These are phyloP conservation scores for Forbesichthys papilliferus DNA, from an alignment of 2,113 vertebrate genomes.

Conservation along the genomic window DNA sequence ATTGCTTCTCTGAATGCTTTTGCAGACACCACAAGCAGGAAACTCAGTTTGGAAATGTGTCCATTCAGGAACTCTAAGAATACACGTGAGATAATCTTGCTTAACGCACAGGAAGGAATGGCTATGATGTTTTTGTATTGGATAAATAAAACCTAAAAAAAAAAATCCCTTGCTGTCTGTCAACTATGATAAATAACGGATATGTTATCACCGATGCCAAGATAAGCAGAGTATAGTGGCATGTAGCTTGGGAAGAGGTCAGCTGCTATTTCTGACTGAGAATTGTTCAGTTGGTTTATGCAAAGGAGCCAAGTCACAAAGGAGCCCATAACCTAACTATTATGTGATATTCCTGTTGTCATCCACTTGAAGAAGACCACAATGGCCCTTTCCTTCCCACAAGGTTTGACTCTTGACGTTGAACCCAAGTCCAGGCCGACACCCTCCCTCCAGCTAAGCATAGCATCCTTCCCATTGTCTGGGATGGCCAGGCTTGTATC, in stretches of 20 bases:
- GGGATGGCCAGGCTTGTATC: constrained; percentile 9
- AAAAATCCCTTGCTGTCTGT: constrained; percentile 16
- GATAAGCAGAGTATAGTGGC: constrained; percentile 44
- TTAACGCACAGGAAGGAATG: too few relatives aligned
- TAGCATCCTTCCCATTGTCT: constrained; percentile 43
- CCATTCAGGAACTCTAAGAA: too few relatives aligned
- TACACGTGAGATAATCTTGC: too few relatives aligned
- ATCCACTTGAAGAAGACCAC: constrained; percentile 55
- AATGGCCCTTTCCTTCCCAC: constrained; percentile 66
- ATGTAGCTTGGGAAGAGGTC: constrained; percentile 34
- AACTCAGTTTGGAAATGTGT: too few relatives aligned
- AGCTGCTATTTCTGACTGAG: constrained; percentile 59
- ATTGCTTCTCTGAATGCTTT: too few relatives aligned
- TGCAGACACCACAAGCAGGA: too few relatives aligned
- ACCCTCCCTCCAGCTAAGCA: constrained; percentile 21
- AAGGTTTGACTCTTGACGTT: constrained; percentile 33
- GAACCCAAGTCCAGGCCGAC: constrained; percentile 18
- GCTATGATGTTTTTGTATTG: too few relatives aligned
- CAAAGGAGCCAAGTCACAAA: constrained; percentile 18
- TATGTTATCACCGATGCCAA: constrained; percentile 35
- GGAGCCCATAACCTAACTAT: constrained; percentile 16
- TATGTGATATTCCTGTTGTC: constrained; percentile 58
- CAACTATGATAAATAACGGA: constrained; percentile 20
- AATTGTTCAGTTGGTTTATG: constrained; percentile 62
- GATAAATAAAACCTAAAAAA: not conserved